Evolutionary conservation across 2,888 invertebrate species (phyloP).

Genomic region (Octonoba sinensis): DNA sequence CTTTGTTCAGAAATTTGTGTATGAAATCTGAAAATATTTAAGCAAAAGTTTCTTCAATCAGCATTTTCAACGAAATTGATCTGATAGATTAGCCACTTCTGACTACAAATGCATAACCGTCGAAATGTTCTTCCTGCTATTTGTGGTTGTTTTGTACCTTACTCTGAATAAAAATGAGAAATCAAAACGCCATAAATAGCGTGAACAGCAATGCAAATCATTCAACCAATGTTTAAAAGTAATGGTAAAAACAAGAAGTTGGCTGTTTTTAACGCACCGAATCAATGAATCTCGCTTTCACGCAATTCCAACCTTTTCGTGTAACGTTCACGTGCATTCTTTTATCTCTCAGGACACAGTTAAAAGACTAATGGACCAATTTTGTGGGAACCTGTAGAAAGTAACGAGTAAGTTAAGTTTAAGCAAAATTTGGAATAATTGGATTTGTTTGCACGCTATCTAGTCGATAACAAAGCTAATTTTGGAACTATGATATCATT

Average conservation of each 20-base stretch:
- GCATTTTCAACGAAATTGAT: no score
- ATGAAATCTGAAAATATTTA: no score
- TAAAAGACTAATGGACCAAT: slow-evolving; percentile 34
- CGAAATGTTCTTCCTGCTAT: no score
- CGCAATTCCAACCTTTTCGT: slow-evolving; percentile 40
- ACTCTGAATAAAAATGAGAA: no score
- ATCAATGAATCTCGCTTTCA: slow-evolving; percentile 40
- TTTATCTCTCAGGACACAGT: slow-evolving; percentile 26
- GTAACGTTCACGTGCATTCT: slow-evolving; percentile 26
- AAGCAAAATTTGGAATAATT: slow-evolving; percentile 46
- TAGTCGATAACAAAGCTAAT: slow-evolving; percentile 33
- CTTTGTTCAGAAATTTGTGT: no score
- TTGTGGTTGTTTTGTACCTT: no score
- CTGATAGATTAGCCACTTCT: no score
- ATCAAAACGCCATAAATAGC: no score
- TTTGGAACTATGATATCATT: slow-evolving; percentile 1
- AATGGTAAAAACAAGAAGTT: slow-evolving; percentile 6
- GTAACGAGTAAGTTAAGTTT: slow-evolving; percentile 24
- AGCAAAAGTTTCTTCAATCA: no score
- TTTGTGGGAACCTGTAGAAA: slow-evolving; percentile 21
- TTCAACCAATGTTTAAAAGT: not conserved
- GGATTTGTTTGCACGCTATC: slow-evolving; percentile 39
- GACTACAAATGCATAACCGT: no score
- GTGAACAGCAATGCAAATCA: not conserved
- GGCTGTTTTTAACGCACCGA: slow-evolving; percentile 31